These are phyloP conservation scores for Heliopora coerulea DNA, from an alignment of 92 coral and sea anemone genomes.

Conservation along the genomic window DNA sequence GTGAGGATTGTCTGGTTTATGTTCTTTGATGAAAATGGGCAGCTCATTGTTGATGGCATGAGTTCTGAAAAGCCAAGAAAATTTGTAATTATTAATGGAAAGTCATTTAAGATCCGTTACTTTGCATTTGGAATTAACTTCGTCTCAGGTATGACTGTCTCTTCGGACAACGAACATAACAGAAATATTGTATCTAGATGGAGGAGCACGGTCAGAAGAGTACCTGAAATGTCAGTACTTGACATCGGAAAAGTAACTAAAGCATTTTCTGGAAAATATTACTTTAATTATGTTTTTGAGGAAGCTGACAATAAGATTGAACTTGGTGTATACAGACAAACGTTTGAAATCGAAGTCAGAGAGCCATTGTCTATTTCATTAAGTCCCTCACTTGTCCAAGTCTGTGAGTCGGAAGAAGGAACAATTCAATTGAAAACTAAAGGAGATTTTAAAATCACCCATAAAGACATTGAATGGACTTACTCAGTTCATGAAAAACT, in stretches of 20 bases:
- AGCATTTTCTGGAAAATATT: conserved; percentile 59
- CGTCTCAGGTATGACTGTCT: conserved; percentile 56
- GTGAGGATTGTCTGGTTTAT: conserved; percentile 93
- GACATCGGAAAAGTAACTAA: neutral
- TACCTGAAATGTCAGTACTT: conserved; percentile 3
- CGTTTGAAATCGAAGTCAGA: conserved; percentile 66
- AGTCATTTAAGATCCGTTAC: conserved; percentile 54
- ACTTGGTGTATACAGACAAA: conserved; percentile 59
- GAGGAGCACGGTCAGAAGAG: conserved; percentile 6
- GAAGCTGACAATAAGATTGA: conserved; percentile 78
- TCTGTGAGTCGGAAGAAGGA: conserved; percentile 68
- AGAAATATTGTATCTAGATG: conserved; percentile 38
- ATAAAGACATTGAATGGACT: conserved; percentile 68
- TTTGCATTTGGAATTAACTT: conserved; percentile 89
- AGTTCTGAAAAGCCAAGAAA: conserved; percentile 58
- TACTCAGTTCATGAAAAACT: conserved; percentile 49
- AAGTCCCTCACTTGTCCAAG: conserved; percentile 50
- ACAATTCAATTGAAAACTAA: conserved; percentile 42
- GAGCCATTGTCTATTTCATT: conserved; percentile 62
- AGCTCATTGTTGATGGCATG: conserved; percentile 59
- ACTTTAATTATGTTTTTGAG: conserved; percentile 60
- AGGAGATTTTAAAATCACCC: conserved; percentile 65
- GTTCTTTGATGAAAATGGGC: conserved; percentile 63
- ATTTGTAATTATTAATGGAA: conserved; percentile 65
- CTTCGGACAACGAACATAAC: conserved; percentile 39